These are phyloP conservation scores for Chaetogeoica ovagalla DNA, from an alignment of 2,888 invertebrate species.

Conservation along the genomic window DNA sequence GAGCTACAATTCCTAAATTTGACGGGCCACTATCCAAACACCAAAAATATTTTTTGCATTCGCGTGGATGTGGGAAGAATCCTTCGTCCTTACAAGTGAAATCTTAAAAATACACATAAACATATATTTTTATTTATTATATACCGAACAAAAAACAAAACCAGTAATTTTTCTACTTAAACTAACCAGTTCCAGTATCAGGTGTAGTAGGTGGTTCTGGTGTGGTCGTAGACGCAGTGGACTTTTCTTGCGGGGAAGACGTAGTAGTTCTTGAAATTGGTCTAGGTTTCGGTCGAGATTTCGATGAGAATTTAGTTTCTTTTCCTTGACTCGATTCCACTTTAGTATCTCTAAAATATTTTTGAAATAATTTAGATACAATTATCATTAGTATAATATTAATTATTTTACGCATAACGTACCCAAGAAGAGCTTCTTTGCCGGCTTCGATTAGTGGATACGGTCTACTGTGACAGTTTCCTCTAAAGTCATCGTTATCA, in stretches of 20 bases:
- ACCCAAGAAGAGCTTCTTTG: conserved; percentile 75
- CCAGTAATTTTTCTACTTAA: neutral
- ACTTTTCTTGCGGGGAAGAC: conserved; percentile 64
- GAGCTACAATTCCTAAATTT: conserved; percentile 85
- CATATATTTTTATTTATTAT: neutral
- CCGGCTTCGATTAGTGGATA: conserved; percentile 91
- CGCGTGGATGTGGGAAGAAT: conserved; percentile 86
- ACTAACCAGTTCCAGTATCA: conserved; percentile 78
- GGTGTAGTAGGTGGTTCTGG: conserved; percentile 88
- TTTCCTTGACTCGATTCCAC: conserved; percentile 53
- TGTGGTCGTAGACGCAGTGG: conserved; percentile 64
- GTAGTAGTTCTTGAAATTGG: conserved; percentile 62
- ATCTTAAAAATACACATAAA: conserved; percentile 63
- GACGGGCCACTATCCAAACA: conserved; percentile 87
- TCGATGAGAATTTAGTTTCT: conserved; percentile 50
- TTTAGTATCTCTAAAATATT: conserved; percentile 39
- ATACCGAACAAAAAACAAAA: neutral
- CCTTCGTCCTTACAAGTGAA: conserved; percentile 93
- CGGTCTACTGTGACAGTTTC: conserved; percentile 81
- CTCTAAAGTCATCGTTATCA: conserved; percentile 92
- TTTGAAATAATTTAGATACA: neutral
- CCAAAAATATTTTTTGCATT: conserved; percentile 95
- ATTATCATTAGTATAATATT: neutral
- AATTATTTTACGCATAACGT: neutral
- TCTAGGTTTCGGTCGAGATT: conserved; percentile 58